Base-by-base conservation (phyloP, 2,888 invertebrate genomes). In the Apodemia mormo region DNA sequence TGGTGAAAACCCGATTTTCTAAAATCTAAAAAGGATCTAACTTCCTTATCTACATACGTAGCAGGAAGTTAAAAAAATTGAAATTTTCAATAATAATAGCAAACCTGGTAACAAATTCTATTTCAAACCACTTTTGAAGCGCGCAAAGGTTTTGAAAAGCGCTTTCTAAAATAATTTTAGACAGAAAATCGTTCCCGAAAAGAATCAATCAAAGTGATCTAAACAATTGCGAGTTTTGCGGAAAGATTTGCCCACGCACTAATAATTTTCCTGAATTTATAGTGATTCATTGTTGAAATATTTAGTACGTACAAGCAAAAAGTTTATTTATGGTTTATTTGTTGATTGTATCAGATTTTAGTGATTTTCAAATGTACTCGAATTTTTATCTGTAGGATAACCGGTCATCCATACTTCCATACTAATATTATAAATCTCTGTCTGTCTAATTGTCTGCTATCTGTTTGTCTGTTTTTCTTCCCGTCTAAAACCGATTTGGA, bases 241-340 rank as follows among this genome's bases (percentile, higher is more conserved):
- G 61, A 64, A 64, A 64, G 33, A 14, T 64, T 33, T 64, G 33
- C 61, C 61, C 61, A 64, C 61, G 61, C 61, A 37, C 61, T n/a
- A 37, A 64, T 64, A 33, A 10, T 64, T 49, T 64, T 61, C 30
- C n/a, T 7, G 7, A 14, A 14, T 61, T 61, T 61, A 61, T 61
- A 14, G 61, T 61, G 61, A 61, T 6, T 61, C 61, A 61, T 33
- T 61, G 61, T 33, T 61, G 14, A 61, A 61, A 61, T 61, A 37
- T 61, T 61, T 37, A 33, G 61, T 14, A 61, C 30, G n/a, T n/a
- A n/a, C n/a, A n/a, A 6, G 2, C 52, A 52, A n/a, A n/a, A 52
- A 52, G 52, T 52, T 49, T 3, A 22, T 22, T 22, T 22, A 22
- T 22, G 22, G 22, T 4, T 14, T 49, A 49, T 52, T 52, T 52